Evolutionary conservation across 2,797 vertebrate species (phyloP).

Genomic region (Carduelis carduelis): DNA sequence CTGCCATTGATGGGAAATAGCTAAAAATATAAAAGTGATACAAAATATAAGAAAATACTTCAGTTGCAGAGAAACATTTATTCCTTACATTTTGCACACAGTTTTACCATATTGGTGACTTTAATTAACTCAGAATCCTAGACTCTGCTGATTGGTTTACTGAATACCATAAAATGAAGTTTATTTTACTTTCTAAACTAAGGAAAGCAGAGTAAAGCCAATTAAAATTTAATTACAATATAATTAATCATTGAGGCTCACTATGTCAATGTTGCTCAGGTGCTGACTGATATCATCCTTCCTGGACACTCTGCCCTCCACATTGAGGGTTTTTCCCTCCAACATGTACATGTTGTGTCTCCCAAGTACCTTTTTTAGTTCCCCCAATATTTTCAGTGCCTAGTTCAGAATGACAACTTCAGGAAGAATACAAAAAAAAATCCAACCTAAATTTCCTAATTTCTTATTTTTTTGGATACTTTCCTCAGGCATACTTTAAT

Average conservation of each 20-base stretch:
- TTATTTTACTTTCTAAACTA: constrained; percentile 80
- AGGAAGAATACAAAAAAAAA: background rate
- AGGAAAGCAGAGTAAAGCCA: constrained; percentile 72
- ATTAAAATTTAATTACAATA: constrained; percentile 77
- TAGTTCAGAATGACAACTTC: background rate
- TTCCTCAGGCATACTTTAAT: constrained; percentile 69
- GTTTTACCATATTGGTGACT: constrained; percentile 67
- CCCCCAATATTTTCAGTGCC: background rate
- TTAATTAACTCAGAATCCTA: constrained; percentile 69
- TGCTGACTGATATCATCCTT: constrained; percentile 61
- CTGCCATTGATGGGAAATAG: background rate
- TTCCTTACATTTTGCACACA: constrained; percentile 58
- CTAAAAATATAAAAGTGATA: constrained; percentile 31
- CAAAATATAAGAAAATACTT: constrained; percentile 42
- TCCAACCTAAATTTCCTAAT: background rate
- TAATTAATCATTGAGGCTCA: constrained; percentile 70
- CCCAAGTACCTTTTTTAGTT: background rate
- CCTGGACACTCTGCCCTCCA: background rate
- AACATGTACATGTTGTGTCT: background rate
- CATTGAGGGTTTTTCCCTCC: background rate
- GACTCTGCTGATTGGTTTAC: constrained; percentile 70
- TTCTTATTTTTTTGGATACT: background rate
- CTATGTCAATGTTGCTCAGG: constrained; percentile 60
- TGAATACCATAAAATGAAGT: constrained; percentile 70
- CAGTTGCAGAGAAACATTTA: constrained; percentile 42